phyloP scores from a whole-genome alignment of 2,797 vertebrate genomes.

The Presbytis comata region DNA sequence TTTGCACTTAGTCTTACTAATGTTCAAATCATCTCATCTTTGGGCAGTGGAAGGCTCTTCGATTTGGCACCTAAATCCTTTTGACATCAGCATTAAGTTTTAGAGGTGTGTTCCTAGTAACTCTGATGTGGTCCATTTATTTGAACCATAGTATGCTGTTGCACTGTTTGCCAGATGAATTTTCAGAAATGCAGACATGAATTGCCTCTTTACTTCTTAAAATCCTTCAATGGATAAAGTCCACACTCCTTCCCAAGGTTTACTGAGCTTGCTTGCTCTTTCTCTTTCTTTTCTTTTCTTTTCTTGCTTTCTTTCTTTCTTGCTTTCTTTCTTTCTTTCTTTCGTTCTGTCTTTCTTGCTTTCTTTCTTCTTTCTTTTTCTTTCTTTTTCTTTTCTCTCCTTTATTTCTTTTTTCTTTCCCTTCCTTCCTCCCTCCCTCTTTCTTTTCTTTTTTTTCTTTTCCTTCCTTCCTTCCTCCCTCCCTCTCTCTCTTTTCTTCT shows the following conservation, averaged over 20 bases:
- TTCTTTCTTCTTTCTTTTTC: neutral
- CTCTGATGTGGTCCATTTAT: neutral
- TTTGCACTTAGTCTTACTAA: neutral
- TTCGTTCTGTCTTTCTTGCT: neutral
- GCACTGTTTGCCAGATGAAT: neutral
- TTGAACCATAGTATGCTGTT: neutral
- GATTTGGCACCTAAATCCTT: neutral
- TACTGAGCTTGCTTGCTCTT: too few relatives aligned
- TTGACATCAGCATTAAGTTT: neutral
- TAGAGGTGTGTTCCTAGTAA: neutral
- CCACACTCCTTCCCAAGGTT: neutral
- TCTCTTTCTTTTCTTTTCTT: too few relatives aligned
- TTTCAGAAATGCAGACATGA: neutral
- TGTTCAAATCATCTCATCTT: neutral
- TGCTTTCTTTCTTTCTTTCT: neutral
- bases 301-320: too few relatives aligned
- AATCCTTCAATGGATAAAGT: neutral
- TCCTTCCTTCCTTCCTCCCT: fast-evolving
- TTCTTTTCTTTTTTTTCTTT: fast-evolving
- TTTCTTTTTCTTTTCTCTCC: neutral
- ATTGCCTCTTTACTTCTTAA: neutral
- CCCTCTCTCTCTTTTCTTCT: fast-evolving
- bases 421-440: fast-evolving
- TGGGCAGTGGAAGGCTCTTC: neutral
- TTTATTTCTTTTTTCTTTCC: too few relatives aligned